A percentile compares a stretch with the other conserved stretches of the same genome.
Evolutionary conservation across 2,888 invertebrate species (phyloP).

Genomic region (Deilephila elpenor): DNA sequence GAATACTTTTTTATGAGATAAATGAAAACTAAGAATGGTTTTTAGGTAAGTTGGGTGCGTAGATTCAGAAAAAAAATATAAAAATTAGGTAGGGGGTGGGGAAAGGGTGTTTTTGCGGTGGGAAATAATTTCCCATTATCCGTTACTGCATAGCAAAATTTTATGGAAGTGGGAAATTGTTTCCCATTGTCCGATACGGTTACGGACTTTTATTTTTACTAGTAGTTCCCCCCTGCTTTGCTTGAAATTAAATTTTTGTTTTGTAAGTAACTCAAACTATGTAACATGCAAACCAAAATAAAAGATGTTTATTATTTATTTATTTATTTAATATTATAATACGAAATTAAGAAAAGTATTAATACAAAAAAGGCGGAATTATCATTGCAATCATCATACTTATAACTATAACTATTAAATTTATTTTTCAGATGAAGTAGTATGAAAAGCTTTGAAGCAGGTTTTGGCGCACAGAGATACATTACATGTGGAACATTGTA

Average conservation of each 20-base stretch:
- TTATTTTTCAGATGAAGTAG: constrained; percentile 33
- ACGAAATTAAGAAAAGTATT: constrained; percentile 11
- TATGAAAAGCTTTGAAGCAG: constrained; percentile 36
- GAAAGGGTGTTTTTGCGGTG: constrained; percentile 34
- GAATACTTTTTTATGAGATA: neutral
- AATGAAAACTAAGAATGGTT: neutral
- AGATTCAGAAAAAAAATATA: constrained; percentile 5
- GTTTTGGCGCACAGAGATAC: constrained; percentile 37
- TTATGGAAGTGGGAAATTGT: constrained; percentile 37
- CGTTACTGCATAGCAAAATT: constrained; percentile 31
- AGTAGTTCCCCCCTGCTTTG: constrained; percentile 26
- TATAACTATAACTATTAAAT: constrained; percentile 29
- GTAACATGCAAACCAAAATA: constrained; percentile 1
- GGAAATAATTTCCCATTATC: constrained; percentile 38
- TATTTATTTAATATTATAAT: neutral
- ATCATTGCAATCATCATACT: constrained; percentile 15
- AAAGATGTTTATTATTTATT: neutral
- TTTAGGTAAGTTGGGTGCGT: neutral
- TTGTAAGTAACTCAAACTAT: constrained; percentile 4
- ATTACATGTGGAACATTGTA: constrained; percentile 38
- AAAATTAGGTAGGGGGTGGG: constrained; percentile 27
- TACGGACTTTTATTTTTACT: constrained; percentile 29
- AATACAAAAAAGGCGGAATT: constrained; percentile 23
- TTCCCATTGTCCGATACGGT: constrained; percentile 34
- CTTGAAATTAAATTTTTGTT: constrained; percentile 31